These are phyloP conservation scores for Drosophila albomicans DNA, from an alignment of 1,140 invertebrate species.

Conservation along the genomic window DNA sequence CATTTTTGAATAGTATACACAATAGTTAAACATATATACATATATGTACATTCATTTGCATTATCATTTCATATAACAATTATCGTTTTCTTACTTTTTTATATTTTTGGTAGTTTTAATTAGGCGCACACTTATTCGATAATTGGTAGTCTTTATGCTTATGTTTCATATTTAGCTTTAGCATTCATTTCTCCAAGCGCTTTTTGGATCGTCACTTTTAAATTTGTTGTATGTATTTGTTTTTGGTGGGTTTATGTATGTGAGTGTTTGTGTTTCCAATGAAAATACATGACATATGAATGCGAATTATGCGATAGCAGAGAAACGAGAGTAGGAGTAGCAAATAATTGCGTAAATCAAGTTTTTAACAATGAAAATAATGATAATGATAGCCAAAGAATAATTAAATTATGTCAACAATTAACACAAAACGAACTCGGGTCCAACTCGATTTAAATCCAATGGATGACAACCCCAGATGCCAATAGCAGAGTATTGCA, in stretches of 20 bases:
- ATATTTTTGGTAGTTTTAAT: conserved; percentile 41
- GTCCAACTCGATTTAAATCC: conserved; percentile 20
- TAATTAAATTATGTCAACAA: conserved; percentile 16
- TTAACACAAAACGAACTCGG: conserved; percentile 33
- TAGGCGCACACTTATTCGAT: conserved; percentile 72
- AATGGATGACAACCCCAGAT: conserved; percentile 26
- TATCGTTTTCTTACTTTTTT: conserved; percentile 33
- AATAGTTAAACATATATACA: conserved; percentile 76
- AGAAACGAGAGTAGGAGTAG: conserved; percentile 30
- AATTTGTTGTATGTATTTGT: conserved; percentile 37
- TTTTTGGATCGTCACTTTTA: conserved; percentile 54
- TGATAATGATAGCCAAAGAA: conserved; percentile 45
- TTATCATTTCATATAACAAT: conserved; percentile 54
- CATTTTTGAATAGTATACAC: conserved; percentile 78
- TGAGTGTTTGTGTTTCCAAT: conserved; percentile 14
- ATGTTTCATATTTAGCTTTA: conserved; percentile 79
- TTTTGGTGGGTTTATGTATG: background rate
- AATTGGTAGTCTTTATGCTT: conserved; percentile 50
- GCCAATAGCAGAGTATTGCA: conserved; percentile 24
- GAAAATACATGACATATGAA: conserved; percentile 43
- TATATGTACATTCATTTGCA: conserved; percentile 49
- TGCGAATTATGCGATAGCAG: conserved; percentile 38
- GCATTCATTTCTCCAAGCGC: conserved; percentile 80
- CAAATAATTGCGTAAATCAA: conserved; percentile 26
- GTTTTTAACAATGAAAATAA: conserved; percentile 45